Conservation (phyloP, 2,888 invertebrate genomes). For the Stenotaenia linearis region DNA sequence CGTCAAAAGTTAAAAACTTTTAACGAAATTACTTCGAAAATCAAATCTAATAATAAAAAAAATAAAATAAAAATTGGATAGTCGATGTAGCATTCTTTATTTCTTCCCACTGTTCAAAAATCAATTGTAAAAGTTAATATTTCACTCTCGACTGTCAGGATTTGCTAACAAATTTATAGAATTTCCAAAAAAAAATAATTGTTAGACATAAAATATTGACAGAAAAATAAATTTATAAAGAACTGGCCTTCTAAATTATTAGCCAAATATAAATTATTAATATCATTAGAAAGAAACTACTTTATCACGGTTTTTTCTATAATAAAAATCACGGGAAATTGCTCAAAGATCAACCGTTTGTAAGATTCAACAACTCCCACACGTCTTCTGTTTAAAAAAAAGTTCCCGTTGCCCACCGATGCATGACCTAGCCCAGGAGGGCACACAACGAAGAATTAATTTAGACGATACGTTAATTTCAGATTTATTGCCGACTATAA, state of each 20-base stretch:
- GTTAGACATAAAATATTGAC: no score
- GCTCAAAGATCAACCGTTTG: slow-evolving; percentile 6
- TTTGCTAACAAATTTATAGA: not conserved
- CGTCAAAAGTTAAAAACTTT: not conserved
- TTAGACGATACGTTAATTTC: slow-evolving; percentile 16
- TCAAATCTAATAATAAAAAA: not conserved
- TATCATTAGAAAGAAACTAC: not conserved
- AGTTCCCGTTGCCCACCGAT: not conserved
- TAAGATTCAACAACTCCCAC: slow-evolving; percentile 3
- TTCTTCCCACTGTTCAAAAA: not conserved
- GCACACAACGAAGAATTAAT: not conserved
- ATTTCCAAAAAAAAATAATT: not conserved
- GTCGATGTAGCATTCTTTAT: no score
- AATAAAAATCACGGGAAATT: not conserved
- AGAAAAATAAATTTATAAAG: no score
- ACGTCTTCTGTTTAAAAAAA: not conserved
- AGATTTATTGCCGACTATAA: slow-evolving; percentile 13
- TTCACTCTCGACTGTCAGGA: not conserved
- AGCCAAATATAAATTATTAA: no score
- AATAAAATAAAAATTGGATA: not conserved
- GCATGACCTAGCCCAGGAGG: slow-evolving; percentile 3
- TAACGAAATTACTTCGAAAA: not conserved
- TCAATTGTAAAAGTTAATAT: not conserved
- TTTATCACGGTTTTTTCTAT: not conserved
- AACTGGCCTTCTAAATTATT: not conserved